Percentiles rank a stretch among this genome's conserved stretches.
Conservation (phyloP, 2,113 vertebrate genomes). For the Aplodontia rufa region DNA sequence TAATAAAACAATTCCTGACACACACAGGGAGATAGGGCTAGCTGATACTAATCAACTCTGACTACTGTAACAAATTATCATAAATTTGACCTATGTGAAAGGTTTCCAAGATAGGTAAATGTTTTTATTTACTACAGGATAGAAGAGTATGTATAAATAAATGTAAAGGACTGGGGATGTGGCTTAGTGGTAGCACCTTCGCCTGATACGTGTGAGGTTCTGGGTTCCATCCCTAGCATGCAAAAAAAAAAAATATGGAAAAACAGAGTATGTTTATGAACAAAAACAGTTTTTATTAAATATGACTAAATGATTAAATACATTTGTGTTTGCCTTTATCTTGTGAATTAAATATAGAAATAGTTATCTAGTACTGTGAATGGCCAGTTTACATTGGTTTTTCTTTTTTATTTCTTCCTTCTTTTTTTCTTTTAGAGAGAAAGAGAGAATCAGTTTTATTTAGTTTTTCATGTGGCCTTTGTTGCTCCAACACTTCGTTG, state of each 20-base stretch:
- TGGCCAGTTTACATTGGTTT: background rate
- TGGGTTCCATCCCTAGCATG: too few relatives aligned
- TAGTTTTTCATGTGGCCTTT: too few relatives aligned
- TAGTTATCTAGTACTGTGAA: background rate
- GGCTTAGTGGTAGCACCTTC: too few relatives aligned
- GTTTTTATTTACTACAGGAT: conserved; percentile 23
- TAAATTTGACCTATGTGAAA: background rate
- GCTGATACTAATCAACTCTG: background rate
- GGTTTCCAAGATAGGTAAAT: background rate
- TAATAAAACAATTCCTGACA: conserved; percentile 4
- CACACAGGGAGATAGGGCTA: background rate
- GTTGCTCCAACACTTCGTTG: too few relatives aligned
- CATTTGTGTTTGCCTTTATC: conserved; percentile 10
- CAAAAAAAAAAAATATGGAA: background rate
- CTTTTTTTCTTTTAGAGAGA: too few relatives aligned
- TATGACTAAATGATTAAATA: conserved; percentile 36
- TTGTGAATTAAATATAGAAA: conserved; percentile 20
- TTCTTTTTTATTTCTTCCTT: too few relatives aligned
- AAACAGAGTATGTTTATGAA: conserved; percentile 19
- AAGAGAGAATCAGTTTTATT: too few relatives aligned
- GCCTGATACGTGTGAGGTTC: too few relatives aligned
- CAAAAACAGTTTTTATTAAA: conserved; percentile 33
- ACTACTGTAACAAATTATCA: background rate
- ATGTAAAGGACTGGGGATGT: too few relatives aligned
- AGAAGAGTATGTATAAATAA: background rate